phyloP scores from a whole-genome alignment of 2,797 vertebrate species.

The Spheniscus humboldti region DNA sequence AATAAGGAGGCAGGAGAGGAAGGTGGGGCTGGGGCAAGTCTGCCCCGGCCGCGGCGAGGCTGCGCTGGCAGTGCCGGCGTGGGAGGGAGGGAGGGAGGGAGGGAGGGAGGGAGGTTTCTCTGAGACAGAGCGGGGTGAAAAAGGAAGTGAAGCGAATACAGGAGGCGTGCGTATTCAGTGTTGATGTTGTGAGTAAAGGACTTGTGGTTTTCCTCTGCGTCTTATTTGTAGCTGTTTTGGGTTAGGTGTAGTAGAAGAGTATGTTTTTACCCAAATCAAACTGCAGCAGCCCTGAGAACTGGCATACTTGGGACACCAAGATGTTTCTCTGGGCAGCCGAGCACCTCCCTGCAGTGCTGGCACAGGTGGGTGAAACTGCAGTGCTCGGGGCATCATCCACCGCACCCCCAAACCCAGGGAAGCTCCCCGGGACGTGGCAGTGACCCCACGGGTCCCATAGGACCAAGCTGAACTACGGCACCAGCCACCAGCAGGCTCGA shows the following conservation, averaged over 20 bases:
- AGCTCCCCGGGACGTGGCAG: neutral
- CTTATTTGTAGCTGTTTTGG: neutral
- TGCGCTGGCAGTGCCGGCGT: neutral
- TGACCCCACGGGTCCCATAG: neutral
- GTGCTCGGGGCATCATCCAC: accelerated
- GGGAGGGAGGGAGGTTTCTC: neutral
- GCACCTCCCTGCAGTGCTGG: neutral
- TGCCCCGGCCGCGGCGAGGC: neutral
- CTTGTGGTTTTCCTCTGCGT: neutral
- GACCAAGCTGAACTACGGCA: neutral
- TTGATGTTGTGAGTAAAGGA: no score
- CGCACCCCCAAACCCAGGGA: neutral
- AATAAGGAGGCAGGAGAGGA: neutral
- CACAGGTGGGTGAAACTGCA: neutral
- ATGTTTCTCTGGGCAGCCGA: neutral
- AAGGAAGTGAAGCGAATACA: no score
- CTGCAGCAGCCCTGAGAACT: neutral
- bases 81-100: neutral
- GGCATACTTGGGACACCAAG: accelerated
- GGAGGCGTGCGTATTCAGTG: accelerated
- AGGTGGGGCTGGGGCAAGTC: neutral
- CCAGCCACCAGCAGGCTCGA: neutral
- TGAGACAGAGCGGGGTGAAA: neutral
- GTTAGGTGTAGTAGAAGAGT: no score
- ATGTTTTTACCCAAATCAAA: neutral